phyloP scores from a whole-genome alignment of 1,140 invertebrate genomes.

The Macrostomum lignano region DNA sequence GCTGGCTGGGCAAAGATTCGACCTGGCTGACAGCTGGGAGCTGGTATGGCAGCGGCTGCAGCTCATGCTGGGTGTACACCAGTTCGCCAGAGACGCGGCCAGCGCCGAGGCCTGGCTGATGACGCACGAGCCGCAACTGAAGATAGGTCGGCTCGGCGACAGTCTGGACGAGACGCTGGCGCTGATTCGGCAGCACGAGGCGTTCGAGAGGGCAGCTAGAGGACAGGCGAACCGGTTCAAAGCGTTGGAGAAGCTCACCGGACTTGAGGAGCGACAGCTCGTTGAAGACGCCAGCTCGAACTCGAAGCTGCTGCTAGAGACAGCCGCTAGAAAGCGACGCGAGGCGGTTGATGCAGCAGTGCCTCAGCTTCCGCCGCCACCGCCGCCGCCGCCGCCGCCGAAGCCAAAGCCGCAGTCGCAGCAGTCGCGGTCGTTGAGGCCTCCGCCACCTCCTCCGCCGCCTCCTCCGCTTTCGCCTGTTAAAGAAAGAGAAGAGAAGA shows the following conservation, averaged over 20 bases:
- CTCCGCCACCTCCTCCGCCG: too few species aligned
- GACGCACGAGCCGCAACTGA: slow-evolving; percentile 87
- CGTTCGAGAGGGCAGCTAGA: slow-evolving; percentile 89
- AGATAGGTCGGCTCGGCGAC: slow-evolving; percentile 64
- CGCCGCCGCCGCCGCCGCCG: too few species aligned
- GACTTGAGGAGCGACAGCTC: too few species aligned
- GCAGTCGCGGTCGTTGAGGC: too few species aligned
- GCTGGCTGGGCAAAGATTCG: background rate
- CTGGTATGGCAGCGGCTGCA: background rate
- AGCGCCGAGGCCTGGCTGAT: slow-evolving; percentile 95
- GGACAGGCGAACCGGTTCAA: slow-evolving; percentile 94
- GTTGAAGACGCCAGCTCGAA: too few species aligned
- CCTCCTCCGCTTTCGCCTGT: too few species aligned
- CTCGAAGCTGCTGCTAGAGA: too few species aligned
- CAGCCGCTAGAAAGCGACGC: too few species aligned
- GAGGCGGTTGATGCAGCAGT: too few species aligned
- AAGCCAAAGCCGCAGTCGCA: too few species aligned
- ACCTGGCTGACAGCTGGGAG: background rate
- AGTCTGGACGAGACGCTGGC: slow-evolving; percentile 68
- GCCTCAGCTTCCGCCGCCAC: too few species aligned
- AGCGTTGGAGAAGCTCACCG: slow-evolving; percentile 78
- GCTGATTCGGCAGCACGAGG: slow-evolving; percentile 96
- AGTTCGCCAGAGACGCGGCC: slow-evolving; percentile 89
- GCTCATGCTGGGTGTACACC: slow-evolving; percentile 60
- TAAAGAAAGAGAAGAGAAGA: too few species aligned